Conservation (phyloP, 2,797 vertebrate genomes). For the Acipenser ruthenus region DNA sequence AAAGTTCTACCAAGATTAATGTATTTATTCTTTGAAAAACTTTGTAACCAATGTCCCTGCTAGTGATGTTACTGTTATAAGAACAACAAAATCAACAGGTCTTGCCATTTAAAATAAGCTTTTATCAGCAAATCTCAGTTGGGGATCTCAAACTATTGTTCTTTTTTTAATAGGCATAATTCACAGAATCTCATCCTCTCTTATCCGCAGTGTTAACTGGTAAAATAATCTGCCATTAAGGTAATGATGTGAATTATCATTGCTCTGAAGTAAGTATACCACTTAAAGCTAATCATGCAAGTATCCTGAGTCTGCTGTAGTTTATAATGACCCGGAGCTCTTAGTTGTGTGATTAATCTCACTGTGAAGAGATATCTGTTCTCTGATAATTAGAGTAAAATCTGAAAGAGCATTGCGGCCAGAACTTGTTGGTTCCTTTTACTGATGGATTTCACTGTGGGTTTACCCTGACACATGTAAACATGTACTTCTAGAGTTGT, state of each 20-base stretch:
- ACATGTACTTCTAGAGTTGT: too few species aligned
- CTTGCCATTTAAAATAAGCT: too few species aligned
- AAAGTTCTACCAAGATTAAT: too few species aligned
- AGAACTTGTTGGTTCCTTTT: too few species aligned
- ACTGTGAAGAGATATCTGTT: conserved; percentile 51
- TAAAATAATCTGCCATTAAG: conserved; percentile 34
- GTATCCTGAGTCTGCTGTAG: conserved; percentile 65
- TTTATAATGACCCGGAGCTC: conserved; percentile 66
- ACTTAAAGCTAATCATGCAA: conserved; percentile 64
- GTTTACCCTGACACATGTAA: too few species aligned
- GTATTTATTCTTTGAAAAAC: too few species aligned
- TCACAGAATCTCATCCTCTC: conserved; percentile 31
- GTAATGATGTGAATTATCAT: conserved; percentile 66
- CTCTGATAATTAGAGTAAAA: conserved; percentile 71
- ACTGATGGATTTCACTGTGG: too few species aligned
- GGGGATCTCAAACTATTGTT: conserved; percentile 25
- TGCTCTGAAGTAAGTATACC: conserved; percentile 49
- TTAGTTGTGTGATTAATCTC: conserved; percentile 70
- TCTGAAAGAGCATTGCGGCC: conserved; percentile 38
- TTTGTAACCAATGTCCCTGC: too few species aligned
- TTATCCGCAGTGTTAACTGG: conserved; percentile 25
- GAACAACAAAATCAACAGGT: too few species aligned
- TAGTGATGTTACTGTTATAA: too few species aligned
- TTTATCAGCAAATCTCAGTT: background rate
- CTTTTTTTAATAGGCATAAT: conserved; percentile 40